phyloP scores from a whole-genome alignment of 1,140 invertebrate species.

The Babylonia areolata region DNA sequence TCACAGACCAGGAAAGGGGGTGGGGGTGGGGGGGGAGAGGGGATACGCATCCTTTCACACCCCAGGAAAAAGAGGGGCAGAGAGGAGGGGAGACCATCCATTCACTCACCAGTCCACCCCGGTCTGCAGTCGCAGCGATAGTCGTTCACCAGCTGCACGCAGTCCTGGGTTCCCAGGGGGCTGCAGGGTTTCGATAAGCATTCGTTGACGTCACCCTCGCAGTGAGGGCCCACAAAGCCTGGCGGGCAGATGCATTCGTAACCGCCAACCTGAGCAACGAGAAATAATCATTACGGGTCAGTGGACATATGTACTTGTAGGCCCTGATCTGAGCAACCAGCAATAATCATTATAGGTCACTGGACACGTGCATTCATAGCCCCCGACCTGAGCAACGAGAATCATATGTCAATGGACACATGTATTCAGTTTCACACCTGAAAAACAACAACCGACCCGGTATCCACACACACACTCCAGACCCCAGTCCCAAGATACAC shows the following conservation, averaged over 20 bases:
- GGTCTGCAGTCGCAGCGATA: slow-evolving; percentile 93
- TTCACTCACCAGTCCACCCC: slow-evolving; percentile 73
- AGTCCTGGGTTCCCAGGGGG: slow-evolving; percentile 83
- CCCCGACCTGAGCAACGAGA: slow-evolving; percentile 72
- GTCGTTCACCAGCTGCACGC: slow-evolving; percentile 92
- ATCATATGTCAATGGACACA: too few species aligned
- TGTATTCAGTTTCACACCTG: too few species aligned
- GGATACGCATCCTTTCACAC: too few species aligned
- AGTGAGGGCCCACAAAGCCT: slow-evolving; percentile 91
- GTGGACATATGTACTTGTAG: too few species aligned
- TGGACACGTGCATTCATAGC: slow-evolving; percentile 92
- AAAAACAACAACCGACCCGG: too few species aligned
- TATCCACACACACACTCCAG: too few species aligned
- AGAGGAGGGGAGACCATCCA: slow-evolving; percentile 83
- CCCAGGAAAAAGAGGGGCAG: slow-evolving; percentile 90
- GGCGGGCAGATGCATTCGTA: slow-evolving; percentile 92
- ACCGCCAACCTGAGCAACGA: slow-evolving; percentile 73
- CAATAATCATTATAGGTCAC: too few species aligned
- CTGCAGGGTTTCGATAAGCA: slow-evolving; percentile 81
- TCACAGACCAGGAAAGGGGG: too few species aligned
- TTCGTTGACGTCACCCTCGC: slow-evolving; percentile 96
- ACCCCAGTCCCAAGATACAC: too few species aligned
- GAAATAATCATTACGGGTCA: too few species aligned
- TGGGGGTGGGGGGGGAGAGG: too few species aligned
- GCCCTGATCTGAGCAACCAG: too few species aligned